Evolutionary conservation across 1,140 invertebrate species (phyloP), one percentile per base, ranked within the genome.

Genomic region (Drosophila micromelanica): DNA sequence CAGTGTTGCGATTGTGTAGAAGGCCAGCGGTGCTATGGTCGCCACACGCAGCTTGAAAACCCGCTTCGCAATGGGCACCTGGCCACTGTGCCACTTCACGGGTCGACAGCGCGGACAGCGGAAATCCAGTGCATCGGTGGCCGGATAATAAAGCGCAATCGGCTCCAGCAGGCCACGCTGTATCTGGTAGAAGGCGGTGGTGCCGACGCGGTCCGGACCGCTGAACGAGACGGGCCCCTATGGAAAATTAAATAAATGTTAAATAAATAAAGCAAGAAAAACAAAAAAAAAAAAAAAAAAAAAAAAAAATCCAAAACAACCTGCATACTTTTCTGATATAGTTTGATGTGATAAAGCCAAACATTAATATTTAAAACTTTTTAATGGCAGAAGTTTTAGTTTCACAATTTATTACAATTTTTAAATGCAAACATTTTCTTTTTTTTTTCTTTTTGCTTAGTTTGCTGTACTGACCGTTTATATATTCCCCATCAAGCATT

Each of bases 211-310:
- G 91, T 98, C 97, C 0, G 96, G 95, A 2, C 97, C 97, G 76
- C 95, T 95, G 82, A 98, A 98, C 0, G 96, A 96, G 0, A 98
- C 95, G 12, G 96, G 96, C 12, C 97, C 97, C 97, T 98, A 51
- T 57, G 23, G n/a, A 37, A 0, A 57, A 54, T 45, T 23, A 27
- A 45, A 35, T 8, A 8, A 35, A 35, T 8, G 8, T 35, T 0
- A 35, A 8, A 35, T 35, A 35, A 8, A 35, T 35, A 56, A 3
- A 46, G n/a, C 12, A 35, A 20, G 12, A 11, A 5, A 27, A 27
- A 27, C n/a, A n/a, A n/a, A n/a, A n/a, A n/a, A 27, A 6, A 27
- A 27, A 5, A 0, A n/a, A 2, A 27, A 27, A 5, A 27, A 27
- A 27, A 3, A 27, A 27, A 6, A 27, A 27, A 5, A 0, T 27